Percentiles rank a stretch among this genome's conserved stretches.
phyloP scores from a whole-genome alignment of 2,113 vertebrate species.

The Macaca nemestrina region DNA sequence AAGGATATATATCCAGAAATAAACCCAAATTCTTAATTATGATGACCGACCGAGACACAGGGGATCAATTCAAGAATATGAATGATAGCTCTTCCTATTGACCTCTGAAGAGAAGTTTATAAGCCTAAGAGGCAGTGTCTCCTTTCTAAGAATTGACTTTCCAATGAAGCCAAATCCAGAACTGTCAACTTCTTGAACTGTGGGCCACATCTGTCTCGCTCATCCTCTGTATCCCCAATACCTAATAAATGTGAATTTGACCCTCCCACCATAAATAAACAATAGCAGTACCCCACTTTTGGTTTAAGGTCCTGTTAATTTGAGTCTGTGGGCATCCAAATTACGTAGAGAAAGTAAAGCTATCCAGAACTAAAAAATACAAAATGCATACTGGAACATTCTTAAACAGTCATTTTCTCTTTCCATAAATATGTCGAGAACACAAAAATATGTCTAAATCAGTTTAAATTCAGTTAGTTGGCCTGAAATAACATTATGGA shows the following conservation, averaged over 20 bases:
- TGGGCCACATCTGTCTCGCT: background rate
- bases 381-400: background rate
- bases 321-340: background rate
- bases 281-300: background rate
- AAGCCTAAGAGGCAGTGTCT: background rate
- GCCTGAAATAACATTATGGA: slow-evolving; percentile 10
- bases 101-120: background rate
- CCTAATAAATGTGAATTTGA: background rate
- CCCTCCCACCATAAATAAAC: background rate
- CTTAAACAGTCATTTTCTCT: background rate
- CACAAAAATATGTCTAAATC: background rate
- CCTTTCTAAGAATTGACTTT: background rate
- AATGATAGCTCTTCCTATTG: background rate
- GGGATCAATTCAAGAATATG: background rate
- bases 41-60: background rate
- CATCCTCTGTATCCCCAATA: background rate
- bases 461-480: slow-evolving; percentile 26
- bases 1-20: background rate
- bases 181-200: background rate
- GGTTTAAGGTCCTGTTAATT: background rate
- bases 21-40: slow-evolving; percentile 27
- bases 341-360: background rate
- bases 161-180: background rate
- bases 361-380: background rate
- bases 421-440: background rate